Evolutionary conservation across 2,888 invertebrate genomes (phyloP), one percentile per base, ranked within the genome.

Genomic region (Bimastos eiseni): DNA sequence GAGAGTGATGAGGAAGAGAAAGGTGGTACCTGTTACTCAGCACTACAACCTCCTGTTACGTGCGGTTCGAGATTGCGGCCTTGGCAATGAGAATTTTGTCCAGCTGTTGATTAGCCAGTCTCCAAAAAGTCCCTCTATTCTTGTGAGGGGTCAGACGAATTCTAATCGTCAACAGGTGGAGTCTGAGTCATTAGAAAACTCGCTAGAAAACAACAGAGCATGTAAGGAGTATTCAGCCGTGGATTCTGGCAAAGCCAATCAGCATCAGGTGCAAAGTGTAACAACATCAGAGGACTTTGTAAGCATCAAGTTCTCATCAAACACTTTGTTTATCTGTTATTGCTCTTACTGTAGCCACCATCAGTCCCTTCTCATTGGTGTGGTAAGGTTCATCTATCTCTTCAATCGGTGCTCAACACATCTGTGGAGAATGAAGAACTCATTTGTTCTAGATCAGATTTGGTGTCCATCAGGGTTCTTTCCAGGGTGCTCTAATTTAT

Each of bases 31-130:
- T 0, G 96, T 96, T 93, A 95, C 97, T 91, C 97, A 96, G 93
- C 96, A 97, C 2, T 98, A 97, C 94, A 98, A 98, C 96, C 96
- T 98, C 41, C 96, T 99, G 94, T 94, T 98, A 0, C 96, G 97
- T 93, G 96, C 97, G 94, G 96, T 97, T 0, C 96, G 97, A 92
- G 98, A 98, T 93, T 98, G 98, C 95, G 96, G 97, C 90, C 95
- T 98, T 91, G 98, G 98, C 0, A 91, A 92, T 84, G 70, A 90
- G 30, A 49, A 89, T 41, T 88, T 91, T n/a, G 88, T 88, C 11
- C 83, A 89, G 89, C 38, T 88, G 38, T 84, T 90, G n/a, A 70
- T 91, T 70, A 34, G 17, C 70, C 30, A 70, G 30, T 70, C 11
- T 70, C 70, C 70, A 70, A 2, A 70, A n/a, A 70, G 70, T 70